Conservation (phyloP, 2,113 vertebrate species). For the Pogona vitticeps region DNA sequence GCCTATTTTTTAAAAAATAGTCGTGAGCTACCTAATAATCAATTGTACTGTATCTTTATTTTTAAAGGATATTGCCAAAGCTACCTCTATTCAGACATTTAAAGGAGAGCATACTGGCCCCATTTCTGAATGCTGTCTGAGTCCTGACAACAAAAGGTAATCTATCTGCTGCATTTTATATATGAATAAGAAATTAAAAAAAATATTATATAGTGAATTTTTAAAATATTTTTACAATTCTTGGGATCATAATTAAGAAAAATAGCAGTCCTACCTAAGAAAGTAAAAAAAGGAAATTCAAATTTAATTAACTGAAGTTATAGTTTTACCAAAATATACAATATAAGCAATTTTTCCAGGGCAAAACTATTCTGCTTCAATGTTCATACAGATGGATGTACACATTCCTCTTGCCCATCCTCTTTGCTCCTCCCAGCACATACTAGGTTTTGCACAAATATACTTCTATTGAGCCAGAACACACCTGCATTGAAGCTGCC, state of each 20-base stretch:
- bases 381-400: not conserved
- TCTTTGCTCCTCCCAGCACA: not conserved
- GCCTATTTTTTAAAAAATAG: not conserved
- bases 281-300: not conserved
- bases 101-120: conserved; percentile 64
- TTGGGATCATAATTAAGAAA: too few relatives aligned
- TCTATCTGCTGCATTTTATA: not conserved
- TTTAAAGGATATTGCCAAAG: conserved; percentile 64
- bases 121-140: conserved; percentile 74
- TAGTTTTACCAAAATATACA: not conserved
- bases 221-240: too few relatives aligned
- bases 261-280: not conserved
- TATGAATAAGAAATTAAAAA: conserved; percentile 1
- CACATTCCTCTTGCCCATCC: not conserved
- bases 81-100: conserved; percentile 66
- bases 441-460: not conserved
- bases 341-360: not conserved
- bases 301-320: not conserved
- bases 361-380: not conserved
- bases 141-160: conserved; percentile 79
- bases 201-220: not conserved
- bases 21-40: conserved; percentile 31
- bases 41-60: conserved; percentile 19
- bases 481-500: not conserved
- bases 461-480: not conserved